Conservation (phyloP, 2,888 invertebrate genomes). For the Bombyx huttoni region DNA sequence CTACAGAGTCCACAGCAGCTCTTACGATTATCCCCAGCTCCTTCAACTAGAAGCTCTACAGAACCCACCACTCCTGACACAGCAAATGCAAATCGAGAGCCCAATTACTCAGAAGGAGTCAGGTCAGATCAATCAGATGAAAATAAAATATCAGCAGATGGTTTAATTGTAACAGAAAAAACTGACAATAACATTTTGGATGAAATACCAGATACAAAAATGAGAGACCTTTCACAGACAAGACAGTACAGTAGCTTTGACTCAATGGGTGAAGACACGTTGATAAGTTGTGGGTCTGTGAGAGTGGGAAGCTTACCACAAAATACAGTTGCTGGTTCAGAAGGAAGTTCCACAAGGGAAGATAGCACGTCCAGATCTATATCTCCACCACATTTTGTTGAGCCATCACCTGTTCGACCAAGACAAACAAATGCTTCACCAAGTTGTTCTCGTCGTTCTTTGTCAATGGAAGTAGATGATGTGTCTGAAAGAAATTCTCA, state of each 20-base stretch:
- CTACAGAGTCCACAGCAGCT: conserved; percentile 23
- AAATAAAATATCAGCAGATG: conserved; percentile 54
- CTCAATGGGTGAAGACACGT: conserved; percentile 60
- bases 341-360: conserved; percentile 46
- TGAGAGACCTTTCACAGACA: conserved; percentile 64
- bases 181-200: conserved; percentile 58
- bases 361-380: conserved; percentile 60
- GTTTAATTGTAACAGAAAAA: conserved; percentile 65
- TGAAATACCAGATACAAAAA: conserved; percentile 67
- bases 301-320: conserved; percentile 51
- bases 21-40: conserved; percentile 29
- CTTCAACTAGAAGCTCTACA: conserved; percentile 33
- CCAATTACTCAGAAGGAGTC: conserved; percentile 44
- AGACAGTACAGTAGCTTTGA: conserved; percentile 65
- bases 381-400: conserved; percentile 61
- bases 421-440: conserved; percentile 51
- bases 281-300: conserved; percentile 59
- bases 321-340: conserved; percentile 42
- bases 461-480: conserved; percentile 67
- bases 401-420: conserved; percentile 53
- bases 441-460: conserved; percentile 57
- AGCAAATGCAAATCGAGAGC: conserved; percentile 46
- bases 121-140: conserved; percentile 48
- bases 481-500: conserved; percentile 58
- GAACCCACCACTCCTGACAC: conserved; percentile 42